These are phyloP conservation scores for Agapetus fuscipes DNA, from an alignment of 2,888 invertebrate species.

Conservation along the genomic window DNA sequence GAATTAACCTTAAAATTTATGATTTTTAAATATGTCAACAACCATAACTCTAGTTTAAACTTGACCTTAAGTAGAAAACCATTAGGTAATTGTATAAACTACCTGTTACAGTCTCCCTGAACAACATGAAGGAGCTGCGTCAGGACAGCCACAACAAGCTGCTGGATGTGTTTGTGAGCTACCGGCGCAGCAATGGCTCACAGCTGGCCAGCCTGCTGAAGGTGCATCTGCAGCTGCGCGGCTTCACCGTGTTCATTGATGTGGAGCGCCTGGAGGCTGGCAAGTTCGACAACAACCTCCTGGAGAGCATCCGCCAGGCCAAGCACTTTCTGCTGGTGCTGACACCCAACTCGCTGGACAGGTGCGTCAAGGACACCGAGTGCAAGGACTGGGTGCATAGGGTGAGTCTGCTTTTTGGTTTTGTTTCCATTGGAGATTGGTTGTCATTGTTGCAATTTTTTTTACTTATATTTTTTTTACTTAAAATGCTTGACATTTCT, in stretches of 20 bases:
- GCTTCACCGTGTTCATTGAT: slow-evolving; percentile 96
- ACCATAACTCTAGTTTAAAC: no score
- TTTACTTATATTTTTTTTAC: no score
- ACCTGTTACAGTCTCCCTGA: no score
- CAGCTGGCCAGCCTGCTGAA: slow-evolving; percentile 92
- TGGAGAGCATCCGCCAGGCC: slow-evolving; percentile 94
- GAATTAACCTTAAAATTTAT: no score
- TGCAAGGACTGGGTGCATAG: slow-evolving; percentile 99
- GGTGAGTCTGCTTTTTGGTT: slow-evolving; percentile 47
- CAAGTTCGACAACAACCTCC: slow-evolving; percentile 95
- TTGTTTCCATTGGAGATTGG: neutral
- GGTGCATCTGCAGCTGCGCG: slow-evolving; percentile 91
- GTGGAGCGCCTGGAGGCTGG: slow-evolving; percentile 97
- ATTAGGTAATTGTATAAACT: no score
- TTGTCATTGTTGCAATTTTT: slow-evolving; percentile 1
- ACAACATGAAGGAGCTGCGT: slow-evolving; percentile 53
- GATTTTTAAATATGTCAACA: no score
- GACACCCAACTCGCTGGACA: slow-evolving; percentile 88
- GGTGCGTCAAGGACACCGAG: slow-evolving; percentile 86
- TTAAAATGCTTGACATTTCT: no score
- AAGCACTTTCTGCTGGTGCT: slow-evolving; percentile 94
- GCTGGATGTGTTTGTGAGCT: slow-evolving; percentile 96
- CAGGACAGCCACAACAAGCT: slow-evolving; percentile 79
- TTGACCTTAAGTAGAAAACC: no score
- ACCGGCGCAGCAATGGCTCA: slow-evolving; percentile 93